phyloP scores from a whole-genome alignment of 2,113 vertebrate species.

The Pagrus major region DNA sequence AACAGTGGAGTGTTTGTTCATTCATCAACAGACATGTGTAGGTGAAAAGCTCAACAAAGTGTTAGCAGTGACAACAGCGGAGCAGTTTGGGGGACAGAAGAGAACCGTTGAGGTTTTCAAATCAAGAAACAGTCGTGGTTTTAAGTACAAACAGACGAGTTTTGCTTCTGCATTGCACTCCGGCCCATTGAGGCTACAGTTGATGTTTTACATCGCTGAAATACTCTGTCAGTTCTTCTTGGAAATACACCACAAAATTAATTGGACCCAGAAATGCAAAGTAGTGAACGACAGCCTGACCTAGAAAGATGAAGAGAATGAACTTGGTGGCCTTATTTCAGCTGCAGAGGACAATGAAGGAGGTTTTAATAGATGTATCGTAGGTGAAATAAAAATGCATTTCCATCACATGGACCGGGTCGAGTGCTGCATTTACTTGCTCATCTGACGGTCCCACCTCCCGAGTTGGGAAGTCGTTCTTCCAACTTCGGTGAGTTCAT shows the following conservation, averaged over 20 bases:
- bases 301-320: slow-evolving; percentile 4
- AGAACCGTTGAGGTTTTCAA: slow-evolving; percentile 9
- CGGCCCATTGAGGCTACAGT: background rate
- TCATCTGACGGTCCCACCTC: too few species aligned
- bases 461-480: too few species aligned
- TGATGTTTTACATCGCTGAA: slow-evolving; percentile 20
- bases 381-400: slow-evolving; percentile 15
- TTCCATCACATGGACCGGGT: too few species aligned
- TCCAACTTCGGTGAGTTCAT: too few species aligned
- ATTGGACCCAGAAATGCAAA: slow-evolving; percentile 28
- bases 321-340: background rate
- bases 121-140: background rate
- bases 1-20: background rate
- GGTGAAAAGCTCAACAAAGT: background rate
- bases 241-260: slow-evolving; percentile 8
- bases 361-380: background rate
- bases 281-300: background rate
- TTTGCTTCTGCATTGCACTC: slow-evolving; percentile 7
- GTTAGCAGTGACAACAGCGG: slow-evolving; percentile 28
- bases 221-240: slow-evolving; percentile 20
- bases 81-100: slow-evolving; percentile 6
- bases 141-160: slow-evolving; percentile 32
- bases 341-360: background rate
- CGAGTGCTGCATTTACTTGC: too few species aligned
- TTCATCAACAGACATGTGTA: background rate